Evolutionary conservation across 2,888 invertebrate genomes (phyloP).

Genomic region (Muscina levida): DNA sequence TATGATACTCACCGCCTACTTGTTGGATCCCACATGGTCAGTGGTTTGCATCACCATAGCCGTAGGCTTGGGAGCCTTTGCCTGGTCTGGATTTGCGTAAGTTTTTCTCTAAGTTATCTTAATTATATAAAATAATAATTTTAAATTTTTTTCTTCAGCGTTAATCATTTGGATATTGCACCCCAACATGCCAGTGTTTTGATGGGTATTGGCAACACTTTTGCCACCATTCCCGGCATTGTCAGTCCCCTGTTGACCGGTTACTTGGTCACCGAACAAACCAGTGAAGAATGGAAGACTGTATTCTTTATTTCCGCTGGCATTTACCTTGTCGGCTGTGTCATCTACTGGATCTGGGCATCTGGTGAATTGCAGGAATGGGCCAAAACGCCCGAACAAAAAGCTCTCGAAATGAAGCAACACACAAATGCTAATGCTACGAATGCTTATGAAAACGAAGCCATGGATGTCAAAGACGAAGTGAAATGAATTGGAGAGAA

Average conservation of each 20-base stretch:
- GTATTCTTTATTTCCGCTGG: constrained; percentile 92
- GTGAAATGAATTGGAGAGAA: constrained; percentile 64
- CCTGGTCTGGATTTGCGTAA: constrained; percentile 95
- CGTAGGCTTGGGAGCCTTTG: constrained; percentile 94
- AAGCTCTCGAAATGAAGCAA: constrained; percentile 71
- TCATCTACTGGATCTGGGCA: constrained; percentile 90
- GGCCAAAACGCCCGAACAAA: constrained; percentile 82
- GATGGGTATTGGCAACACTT: constrained; percentile 95
- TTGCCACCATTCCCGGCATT: constrained; percentile 95
- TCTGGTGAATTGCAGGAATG: constrained; percentile 92
- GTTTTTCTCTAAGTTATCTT: constrained; percentile 53
- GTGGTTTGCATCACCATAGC: constrained; percentile 92
- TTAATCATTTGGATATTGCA: constrained; percentile 93
- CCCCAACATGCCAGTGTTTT: constrained; percentile 94
- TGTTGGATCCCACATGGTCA: constrained; percentile 84
- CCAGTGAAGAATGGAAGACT: constrained; percentile 89
- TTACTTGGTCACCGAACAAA: constrained; percentile 87
- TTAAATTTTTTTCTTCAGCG: constrained; percentile 80
- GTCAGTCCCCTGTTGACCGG: constrained; percentile 92
- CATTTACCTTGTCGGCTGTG: constrained; percentile 90
- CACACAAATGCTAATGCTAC: constrained; percentile 65
- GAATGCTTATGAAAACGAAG: constrained; percentile 76
- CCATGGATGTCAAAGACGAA: constrained; percentile 77
- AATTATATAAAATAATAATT: background rate
- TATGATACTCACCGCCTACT: constrained; percentile 90